These are phyloP conservation scores for Andrena cerasifolii DNA, from an alignment of 1,140 invertebrate species.

Conservation along the genomic window DNA sequence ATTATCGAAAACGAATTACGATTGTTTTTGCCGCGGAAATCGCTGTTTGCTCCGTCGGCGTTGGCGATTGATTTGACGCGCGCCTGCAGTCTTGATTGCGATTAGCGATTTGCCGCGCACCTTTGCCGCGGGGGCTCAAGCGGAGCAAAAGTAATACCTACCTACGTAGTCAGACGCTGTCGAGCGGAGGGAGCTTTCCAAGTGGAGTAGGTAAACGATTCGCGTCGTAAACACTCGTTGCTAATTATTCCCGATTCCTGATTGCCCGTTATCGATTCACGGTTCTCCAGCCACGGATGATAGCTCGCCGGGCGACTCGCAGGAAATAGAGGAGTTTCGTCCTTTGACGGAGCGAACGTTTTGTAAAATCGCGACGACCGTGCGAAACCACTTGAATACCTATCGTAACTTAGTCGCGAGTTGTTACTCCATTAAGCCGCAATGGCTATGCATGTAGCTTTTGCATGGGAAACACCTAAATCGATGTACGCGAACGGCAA, in stretches of 20 bases:
- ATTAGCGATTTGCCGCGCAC: no score
- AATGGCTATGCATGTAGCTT: background rate
- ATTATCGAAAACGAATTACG: conserved; percentile 21
- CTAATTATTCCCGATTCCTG: no score
- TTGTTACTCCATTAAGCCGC: conserved; percentile 1
- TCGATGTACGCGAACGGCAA: background rate
- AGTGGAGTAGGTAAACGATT: conserved; percentile 29
- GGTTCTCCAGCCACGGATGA: no score
- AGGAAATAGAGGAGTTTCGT: no score
- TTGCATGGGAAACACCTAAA: background rate
- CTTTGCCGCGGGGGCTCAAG: no score
- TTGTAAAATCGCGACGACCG: background rate
- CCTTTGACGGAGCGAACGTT: no score
- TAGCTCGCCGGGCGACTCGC: no score
- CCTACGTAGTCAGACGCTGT: no score
- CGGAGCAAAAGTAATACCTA: no score
- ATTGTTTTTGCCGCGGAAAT: background rate
- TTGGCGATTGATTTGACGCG: background rate
- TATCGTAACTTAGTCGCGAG: background rate
- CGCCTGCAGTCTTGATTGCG: no score
- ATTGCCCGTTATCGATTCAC: no score
- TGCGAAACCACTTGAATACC: no score
- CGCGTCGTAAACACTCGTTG: background rate
- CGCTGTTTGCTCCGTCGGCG: background rate
- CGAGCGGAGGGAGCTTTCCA: background rate